Conservation (phyloP, 2,888 invertebrate species). For the Andrena marginata region DNA sequence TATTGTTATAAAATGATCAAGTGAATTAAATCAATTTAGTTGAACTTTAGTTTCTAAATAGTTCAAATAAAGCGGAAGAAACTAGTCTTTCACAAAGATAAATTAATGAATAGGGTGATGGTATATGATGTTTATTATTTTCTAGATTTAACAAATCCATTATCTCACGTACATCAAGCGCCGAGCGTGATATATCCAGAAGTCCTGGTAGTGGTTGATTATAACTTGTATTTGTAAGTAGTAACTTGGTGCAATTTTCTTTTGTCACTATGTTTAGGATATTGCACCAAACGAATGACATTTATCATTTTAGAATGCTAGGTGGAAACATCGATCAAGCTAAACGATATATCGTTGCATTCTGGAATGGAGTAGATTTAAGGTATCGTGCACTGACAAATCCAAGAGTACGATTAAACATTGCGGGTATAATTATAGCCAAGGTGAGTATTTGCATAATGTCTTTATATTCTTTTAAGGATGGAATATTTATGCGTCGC, state of each 20-base stretch:
- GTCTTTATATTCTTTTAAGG: background rate
- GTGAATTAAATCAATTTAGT: background rate
- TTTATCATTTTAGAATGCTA: constrained; percentile 61
- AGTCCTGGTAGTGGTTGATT: constrained; percentile 77
- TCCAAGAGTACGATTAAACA: constrained; percentile 77
- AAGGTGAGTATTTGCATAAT: constrained; percentile 56
- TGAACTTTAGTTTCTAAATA: background rate
- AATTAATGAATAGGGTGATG: too few species aligned
- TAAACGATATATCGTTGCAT: constrained; percentile 75
- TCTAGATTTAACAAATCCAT: constrained; percentile 52
- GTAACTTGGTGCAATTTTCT: constrained; percentile 1
- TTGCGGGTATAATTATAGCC: constrained; percentile 76
- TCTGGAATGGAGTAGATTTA: constrained; percentile 81
- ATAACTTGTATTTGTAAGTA: constrained; percentile 66
- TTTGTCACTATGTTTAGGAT: background rate
- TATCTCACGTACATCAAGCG: background rate
- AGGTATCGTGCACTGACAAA: constrained; percentile 74
- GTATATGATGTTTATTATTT: constrained; percentile 4
- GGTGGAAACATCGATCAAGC: constrained; percentile 65
- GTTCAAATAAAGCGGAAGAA: too few species aligned
- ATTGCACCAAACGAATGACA: background rate
- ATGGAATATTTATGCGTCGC: background rate
- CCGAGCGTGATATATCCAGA: constrained; percentile 77
- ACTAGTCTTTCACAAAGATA: too few species aligned
- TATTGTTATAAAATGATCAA: background rate